Base-by-base conservation (phyloP, 2,113 vertebrate species). In the Siniperca knerii region DNA sequence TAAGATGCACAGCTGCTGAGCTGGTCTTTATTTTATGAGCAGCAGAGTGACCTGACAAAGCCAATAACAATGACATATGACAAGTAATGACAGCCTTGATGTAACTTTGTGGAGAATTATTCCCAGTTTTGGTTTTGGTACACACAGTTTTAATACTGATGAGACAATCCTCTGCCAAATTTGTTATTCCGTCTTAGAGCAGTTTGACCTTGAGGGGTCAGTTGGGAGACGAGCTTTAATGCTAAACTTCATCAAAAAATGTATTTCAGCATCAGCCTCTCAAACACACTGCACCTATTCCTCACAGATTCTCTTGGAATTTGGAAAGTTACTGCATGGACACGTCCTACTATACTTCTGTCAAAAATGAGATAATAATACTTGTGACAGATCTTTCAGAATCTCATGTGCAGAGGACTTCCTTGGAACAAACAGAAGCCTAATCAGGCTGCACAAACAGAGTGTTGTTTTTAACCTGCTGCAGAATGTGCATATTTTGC, bases 171-270 rank as follows among this genome's bases (percentile, higher is more conserved):
- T 70, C 70, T 42, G 16, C 18, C 37, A 21, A 48, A 68, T 73
- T 77, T 72, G 13, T 77, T 57, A 82, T 84, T 72, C 46, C 20
- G 67, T 42, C 15, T 70, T 21, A 4, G n/a, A 82, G 79, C 76
- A 48, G 70, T 9, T 2, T 79, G 89, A 91, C 92, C 84, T 86
- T 93, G 84, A 89, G 48, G 46, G 78, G 76, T 75, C 18, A 0
- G n/a, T 20, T 52, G 57, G 68, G 60, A 67, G 58, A 81, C 62
- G 42, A 67, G 66, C 68, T 65, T 75, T 52, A 70, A 86, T 75
- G 67, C 67, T 74, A 66, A 71, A 79, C 29, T 29, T 29, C 29
- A 29, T 29, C 29, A 4, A 50, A 81, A 81, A 80, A 81, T 18
- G 40, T 44, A 57, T 75, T 64, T 40, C 57, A 71, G 70, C 50